Conservation (phyloP, 2,888 invertebrate species). For the Epinotia brunnichana region DNA sequence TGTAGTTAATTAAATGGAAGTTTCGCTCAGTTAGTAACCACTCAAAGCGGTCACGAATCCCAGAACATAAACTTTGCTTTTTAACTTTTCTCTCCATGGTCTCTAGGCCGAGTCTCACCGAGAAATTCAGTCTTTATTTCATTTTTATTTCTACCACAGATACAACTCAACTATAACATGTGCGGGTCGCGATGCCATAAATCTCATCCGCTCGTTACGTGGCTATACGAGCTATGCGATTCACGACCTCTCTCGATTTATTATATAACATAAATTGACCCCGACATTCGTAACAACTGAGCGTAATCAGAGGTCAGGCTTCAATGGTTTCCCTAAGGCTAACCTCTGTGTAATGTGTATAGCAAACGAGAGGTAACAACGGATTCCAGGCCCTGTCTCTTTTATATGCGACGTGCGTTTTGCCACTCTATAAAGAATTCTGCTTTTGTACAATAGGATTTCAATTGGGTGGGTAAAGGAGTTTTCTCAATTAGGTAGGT, state of each 20-base stretch:
- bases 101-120: no score
- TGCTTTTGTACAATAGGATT: not conserved
- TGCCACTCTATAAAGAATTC: not conserved
- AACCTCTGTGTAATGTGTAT: not conserved
- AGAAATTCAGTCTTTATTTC: not conserved
- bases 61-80: no score
- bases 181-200: slow-evolving; percentile 11
- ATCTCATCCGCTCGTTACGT: slow-evolving; percentile 20
- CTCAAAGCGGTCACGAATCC: no score
- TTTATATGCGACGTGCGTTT: slow-evolving; percentile 17
- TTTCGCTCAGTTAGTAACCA: no score
- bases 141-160: not conserved
- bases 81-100: no score
- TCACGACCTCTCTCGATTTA: not conserved
- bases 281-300: not conserved
- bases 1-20: no score
- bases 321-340: not conserved
- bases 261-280: not conserved
- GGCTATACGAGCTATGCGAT: slow-evolving; percentile 15
- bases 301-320: not conserved
- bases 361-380: slow-evolving; percentile 12
- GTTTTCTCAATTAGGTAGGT: not conserved
- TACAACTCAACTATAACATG: not conserved
- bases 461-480: not conserved
- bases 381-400: slow-evolving; percentile 9